Evolutionary conservation across 2,888 invertebrate species (phyloP).

Genomic region (Polymixis lichenea): DNA sequence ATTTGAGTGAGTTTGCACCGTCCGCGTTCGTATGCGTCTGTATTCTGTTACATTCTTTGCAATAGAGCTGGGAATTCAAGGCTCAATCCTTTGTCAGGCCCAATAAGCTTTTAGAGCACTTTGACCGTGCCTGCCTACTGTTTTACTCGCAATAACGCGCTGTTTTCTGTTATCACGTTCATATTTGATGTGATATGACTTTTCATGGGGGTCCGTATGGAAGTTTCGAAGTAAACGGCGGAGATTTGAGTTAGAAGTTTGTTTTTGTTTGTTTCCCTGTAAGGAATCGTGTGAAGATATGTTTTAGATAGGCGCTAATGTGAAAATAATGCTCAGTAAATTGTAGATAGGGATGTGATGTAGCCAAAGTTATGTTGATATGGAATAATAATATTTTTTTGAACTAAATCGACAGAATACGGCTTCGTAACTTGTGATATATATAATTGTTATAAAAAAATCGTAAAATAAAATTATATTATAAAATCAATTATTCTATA

Average conservation of each 20-base stretch:
- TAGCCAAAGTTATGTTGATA: constrained; percentile 27
- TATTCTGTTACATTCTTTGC: constrained; percentile 44
- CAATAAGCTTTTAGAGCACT: constrained; percentile 66
- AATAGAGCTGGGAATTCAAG: constrained; percentile 55
- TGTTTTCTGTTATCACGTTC: constrained; percentile 60
- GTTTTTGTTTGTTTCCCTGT: constrained; percentile 37
- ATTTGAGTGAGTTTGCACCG: constrained; percentile 60
- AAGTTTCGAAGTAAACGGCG: constrained; percentile 43
- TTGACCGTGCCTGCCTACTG: constrained; percentile 51
- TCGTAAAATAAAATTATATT: constrained; percentile 63
- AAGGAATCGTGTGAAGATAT: constrained; percentile 32
- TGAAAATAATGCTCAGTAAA: constrained; percentile 63
- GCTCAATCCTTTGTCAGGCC: constrained; percentile 62
- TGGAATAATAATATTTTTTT: background rate
- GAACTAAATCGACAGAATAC: constrained; percentile 39
- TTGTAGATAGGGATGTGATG: constrained; percentile 47
- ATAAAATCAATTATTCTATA: constrained; percentile 80
- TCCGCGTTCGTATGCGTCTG: constrained; percentile 22
- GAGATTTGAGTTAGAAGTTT: constrained; percentile 50
- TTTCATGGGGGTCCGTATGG: constrained; percentile 37
- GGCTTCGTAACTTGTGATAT: constrained; percentile 53
- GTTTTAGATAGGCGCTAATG: constrained; percentile 52
- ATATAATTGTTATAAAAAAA: constrained; percentile 58
- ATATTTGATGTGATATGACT: constrained; percentile 58
- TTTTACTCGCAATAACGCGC: constrained; percentile 51